Evolutionary conservation across 2,797 vertebrate genomes (phyloP).

Genomic region (Enteromius afrohamiltoni): DNA sequence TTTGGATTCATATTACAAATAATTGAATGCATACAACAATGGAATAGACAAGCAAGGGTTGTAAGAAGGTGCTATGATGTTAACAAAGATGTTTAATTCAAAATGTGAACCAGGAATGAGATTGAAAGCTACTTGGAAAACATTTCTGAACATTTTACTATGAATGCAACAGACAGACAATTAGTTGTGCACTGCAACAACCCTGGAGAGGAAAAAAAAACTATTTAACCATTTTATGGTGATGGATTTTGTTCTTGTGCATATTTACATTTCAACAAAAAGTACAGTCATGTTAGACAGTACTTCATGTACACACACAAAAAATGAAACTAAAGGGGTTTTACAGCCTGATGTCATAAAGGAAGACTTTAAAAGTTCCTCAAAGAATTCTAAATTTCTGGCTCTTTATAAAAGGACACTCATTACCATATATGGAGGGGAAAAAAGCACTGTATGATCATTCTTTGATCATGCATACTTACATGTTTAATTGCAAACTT

Average conservation of each 20-base stretch:
- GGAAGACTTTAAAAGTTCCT: background rate
- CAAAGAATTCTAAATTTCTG: background rate
- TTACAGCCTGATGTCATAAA: background rate
- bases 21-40: no score
- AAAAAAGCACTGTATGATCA: background rate
- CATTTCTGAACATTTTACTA: background rate
- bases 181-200: background rate
- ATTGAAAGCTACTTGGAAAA: background rate
- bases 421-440: no score
- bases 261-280: background rate
- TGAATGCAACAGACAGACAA: slow-evolving; percentile 2
- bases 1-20: background rate
- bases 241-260: background rate
- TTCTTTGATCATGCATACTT: background rate
- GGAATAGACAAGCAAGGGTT: background rate
- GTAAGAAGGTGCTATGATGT: background rate
- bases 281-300: background rate
- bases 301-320: background rate
- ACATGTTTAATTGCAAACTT: background rate
- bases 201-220: background rate
- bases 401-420: background rate
- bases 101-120: background rate
- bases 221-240: background rate
- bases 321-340: background rate
- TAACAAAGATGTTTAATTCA: background rate